Base-by-base conservation (phyloP, 1,140 invertebrate species). In the Drosophila equinoxialis region DNA sequence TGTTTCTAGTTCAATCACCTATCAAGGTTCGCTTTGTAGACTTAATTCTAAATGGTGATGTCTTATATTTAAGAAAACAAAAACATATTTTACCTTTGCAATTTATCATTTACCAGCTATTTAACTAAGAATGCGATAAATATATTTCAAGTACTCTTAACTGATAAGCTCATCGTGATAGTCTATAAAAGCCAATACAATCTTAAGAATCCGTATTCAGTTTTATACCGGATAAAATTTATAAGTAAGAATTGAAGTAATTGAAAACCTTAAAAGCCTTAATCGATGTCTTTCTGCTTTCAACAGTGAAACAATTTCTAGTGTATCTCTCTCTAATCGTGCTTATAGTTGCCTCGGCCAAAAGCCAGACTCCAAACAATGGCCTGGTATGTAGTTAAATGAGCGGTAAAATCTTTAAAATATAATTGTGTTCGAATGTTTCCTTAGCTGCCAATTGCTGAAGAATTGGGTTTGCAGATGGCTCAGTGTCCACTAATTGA, bases 401-500 rank as follows among this genome's bases (percentile, higher is more conserved):
- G 6, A 6, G 30, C 30, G 30, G 6, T 23, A 1, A 17, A 8
- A 3, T 23, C 0, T 37, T 10, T 48, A 0, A 1, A 2, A 51
- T 8, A 8, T 6, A 58, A 66, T 8, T 14, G 8, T 33, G 23
- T 20, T 6, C 3, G 0, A 37, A 20, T 39, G 0, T n/a, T 10
- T 11, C 37, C 51, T 5, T 26, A 81, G 77, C 7, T 30, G 73
- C 7, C 37, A 1, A 33, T 55, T 8, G 0, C 0, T 4, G 2
- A 1, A 6, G 48, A 74, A n/a, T 2, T 17, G 0, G 26, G 37
- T 4, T 2, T 65, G 11, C 23, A n/a, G 3, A 4, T 39, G n/a
- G 20, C 2, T 11, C 45, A 23, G n/a, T 86, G 83, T 26, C 82
- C 90, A 10, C 1, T 8, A 2, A 59, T 59, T 10, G 80, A 91